phyloP scores from a whole-genome alignment of 2,113 vertebrate genomes.

The Halichoeres trimaculatus region DNA sequence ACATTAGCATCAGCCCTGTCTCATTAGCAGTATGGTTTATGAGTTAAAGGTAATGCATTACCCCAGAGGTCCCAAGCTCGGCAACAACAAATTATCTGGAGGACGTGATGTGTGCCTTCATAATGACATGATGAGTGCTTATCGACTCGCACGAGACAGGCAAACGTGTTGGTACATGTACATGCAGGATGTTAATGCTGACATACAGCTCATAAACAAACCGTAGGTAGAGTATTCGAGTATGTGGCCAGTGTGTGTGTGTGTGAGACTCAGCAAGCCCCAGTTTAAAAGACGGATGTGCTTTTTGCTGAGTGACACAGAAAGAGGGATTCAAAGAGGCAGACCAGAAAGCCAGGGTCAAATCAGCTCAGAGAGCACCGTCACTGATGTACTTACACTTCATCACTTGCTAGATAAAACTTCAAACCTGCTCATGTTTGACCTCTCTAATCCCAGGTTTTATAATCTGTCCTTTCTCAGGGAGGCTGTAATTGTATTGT shows the following conservation, averaged over 20 bases:
- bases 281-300: slow-evolving; percentile 39
- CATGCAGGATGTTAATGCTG: not conserved
- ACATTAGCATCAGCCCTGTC: slow-evolving; percentile 14
- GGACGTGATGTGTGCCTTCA: slow-evolving; percentile 38
- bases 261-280: slow-evolving; percentile 42
- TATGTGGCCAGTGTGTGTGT: not conserved
- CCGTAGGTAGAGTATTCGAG: slow-evolving; percentile 5
- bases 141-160: slow-evolving; percentile 15
- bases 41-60: slow-evolving; percentile 47
- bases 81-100: slow-evolving; percentile 31
- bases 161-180: slow-evolving; percentile 9
- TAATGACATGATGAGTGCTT: slow-evolving; percentile 40
- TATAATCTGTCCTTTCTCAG: slow-evolving; percentile 16
- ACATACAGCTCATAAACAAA: slow-evolving; percentile 1
- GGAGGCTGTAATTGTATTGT: not conserved
- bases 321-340: slow-evolving; percentile 5
- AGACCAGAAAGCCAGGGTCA: slow-evolving; percentile 44
- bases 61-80: slow-evolving; percentile 23
- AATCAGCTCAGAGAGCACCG: slow-evolving; percentile 19
- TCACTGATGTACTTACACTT: not conserved
- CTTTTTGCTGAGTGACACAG: slow-evolving; percentile 35
- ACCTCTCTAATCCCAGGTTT: not conserved
- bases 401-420: slow-evolving; percentile 4
- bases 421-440: slow-evolving; percentile 22
- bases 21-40: slow-evolving; percentile 48